Conservation (phyloP, 2,888 invertebrate species). For the Horisme vitalbata region DNA sequence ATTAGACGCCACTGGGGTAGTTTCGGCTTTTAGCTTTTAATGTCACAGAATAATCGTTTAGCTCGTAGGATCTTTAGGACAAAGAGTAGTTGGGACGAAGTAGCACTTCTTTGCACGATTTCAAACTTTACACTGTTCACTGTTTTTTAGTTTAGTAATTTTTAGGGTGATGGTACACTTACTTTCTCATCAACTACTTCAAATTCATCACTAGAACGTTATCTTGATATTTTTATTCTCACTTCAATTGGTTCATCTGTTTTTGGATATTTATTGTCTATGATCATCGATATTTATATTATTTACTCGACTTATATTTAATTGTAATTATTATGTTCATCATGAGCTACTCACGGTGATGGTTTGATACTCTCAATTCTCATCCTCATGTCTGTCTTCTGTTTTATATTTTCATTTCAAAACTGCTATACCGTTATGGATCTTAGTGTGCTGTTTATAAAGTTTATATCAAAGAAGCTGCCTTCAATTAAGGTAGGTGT, state of each 20-base stretch:
- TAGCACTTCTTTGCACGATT: constrained; percentile 71
- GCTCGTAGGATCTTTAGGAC: constrained; percentile 34
- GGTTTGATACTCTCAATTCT: constrained; percentile 74
- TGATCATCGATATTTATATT: constrained; percentile 24
- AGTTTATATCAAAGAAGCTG: constrained; percentile 49
- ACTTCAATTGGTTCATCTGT: constrained; percentile 19
- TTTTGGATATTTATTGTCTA: constrained; percentile 24
- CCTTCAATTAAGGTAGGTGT: constrained; percentile 70
- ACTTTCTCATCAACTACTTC: constrained; percentile 30
- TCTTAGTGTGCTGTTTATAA: constrained; percentile 39
- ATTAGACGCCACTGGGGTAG: constrained; percentile 43
- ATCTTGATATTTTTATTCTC: constrained; percentile 19
- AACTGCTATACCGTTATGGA: constrained; percentile 27
- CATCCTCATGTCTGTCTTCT: constrained; percentile 52
- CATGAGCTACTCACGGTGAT: constrained; percentile 70
- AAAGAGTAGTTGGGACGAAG: constrained; percentile 57
- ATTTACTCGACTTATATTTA: constrained; percentile 8
- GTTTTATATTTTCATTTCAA: constrained; percentile 38
- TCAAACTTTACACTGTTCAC: constrained; percentile 47
- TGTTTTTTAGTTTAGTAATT: constrained; percentile 40
- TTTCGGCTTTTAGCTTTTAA: constrained; percentile 44
- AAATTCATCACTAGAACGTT: constrained; percentile 25
- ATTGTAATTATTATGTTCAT: constrained; percentile 26
- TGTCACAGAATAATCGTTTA: constrained; percentile 35
- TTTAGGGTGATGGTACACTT: constrained; percentile 62